Evolutionary conservation across 2,888 invertebrate species (phyloP).

Genomic region (Plagiodera versicolora): DNA sequence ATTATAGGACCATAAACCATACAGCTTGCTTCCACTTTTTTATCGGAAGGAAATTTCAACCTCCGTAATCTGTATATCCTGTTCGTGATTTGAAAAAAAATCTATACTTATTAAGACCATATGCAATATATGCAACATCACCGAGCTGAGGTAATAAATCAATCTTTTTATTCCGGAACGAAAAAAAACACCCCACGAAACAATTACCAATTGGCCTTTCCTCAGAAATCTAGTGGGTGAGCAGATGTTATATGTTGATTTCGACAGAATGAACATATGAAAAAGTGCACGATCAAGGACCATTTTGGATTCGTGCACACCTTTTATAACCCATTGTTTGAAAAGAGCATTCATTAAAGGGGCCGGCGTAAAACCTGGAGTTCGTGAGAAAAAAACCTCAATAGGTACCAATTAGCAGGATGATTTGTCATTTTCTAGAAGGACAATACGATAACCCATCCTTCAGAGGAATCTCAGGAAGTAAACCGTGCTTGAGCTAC

Average conservation of each 20-base stretch:
- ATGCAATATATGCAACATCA: slow-evolving; percentile 43
- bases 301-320: slow-evolving; percentile 31
- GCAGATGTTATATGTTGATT: slow-evolving; percentile 40
- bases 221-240: slow-evolving; percentile 37
- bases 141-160: slow-evolving; percentile 40
- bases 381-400: slow-evolving; percentile 28
- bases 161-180: slow-evolving; percentile 41
- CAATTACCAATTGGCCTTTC: slow-evolving; percentile 42
- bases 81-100: slow-evolving; percentile 41
- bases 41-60: slow-evolving; percentile 34
- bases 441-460: neutral
- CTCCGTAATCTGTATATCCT: slow-evolving; percentile 38
- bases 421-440: slow-evolving; percentile 14
- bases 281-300: slow-evolving; percentile 27
- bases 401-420: slow-evolving; percentile 23
- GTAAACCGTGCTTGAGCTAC: too few species aligned
- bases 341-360: slow-evolving; percentile 33
- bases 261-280: slow-evolving; percentile 24
- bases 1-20: slow-evolving; percentile 13
- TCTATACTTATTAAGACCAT: slow-evolving; percentile 37
- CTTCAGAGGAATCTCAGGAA: too few species aligned
- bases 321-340: slow-evolving; percentile 32
- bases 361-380: slow-evolving; percentile 25
- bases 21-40: slow-evolving; percentile 19
- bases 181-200: slow-evolving; percentile 42